phyloP scores from a whole-genome alignment of 2,888 invertebrate genomes.

The Oxystoma pomonae region DNA sequence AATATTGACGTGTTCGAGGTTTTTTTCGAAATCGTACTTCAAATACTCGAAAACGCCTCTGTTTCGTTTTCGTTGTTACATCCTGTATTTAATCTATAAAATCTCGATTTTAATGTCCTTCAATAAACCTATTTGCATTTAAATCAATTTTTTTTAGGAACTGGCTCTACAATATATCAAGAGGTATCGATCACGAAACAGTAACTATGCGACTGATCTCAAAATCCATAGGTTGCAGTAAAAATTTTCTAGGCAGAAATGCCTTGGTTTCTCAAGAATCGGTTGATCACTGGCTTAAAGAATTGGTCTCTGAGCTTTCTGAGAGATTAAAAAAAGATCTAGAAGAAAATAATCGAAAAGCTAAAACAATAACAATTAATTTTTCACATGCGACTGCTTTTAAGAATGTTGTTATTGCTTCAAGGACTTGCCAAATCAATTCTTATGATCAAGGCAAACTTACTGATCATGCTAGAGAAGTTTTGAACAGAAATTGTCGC shows the following conservation, averaged over 20 bases:
- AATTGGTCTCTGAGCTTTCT: slow-evolving; percentile 76
- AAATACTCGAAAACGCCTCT: too few relatives aligned
- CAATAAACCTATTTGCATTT: too few relatives aligned
- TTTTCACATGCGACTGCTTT: slow-evolving; percentile 55
- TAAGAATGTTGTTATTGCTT: slow-evolving; percentile 58
- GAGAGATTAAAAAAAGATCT: slow-evolving; percentile 79
- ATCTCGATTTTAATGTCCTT: too few relatives aligned
- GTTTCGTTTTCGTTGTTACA: too few relatives aligned
- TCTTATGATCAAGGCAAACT: slow-evolving; percentile 66
- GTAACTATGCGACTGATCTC: slow-evolving; percentile 80
- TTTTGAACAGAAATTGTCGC: slow-evolving; percentile 56
- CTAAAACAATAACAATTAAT: slow-evolving; percentile 74
- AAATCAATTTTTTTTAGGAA: slow-evolving; percentile 55
- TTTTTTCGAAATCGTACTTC: too few relatives aligned
- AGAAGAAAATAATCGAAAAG: slow-evolving; percentile 74
- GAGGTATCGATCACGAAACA: slow-evolving; percentile 83
- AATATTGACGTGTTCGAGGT: too few relatives aligned
- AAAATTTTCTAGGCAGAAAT: slow-evolving; percentile 82
- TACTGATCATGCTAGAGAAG: slow-evolving; percentile 59
- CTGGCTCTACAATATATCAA: slow-evolving; percentile 82
- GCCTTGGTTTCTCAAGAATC: slow-evolving; percentile 64
- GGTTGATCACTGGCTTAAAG: slow-evolving; percentile 75
- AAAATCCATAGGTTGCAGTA: slow-evolving; percentile 94
- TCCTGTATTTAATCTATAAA: too few relatives aligned
- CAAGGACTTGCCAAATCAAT: slow-evolving; percentile 59